These are phyloP conservation scores for Crypturellus tataupa DNA, from an alignment of 2,797 vertebrate species.

Conservation along the genomic window DNA sequence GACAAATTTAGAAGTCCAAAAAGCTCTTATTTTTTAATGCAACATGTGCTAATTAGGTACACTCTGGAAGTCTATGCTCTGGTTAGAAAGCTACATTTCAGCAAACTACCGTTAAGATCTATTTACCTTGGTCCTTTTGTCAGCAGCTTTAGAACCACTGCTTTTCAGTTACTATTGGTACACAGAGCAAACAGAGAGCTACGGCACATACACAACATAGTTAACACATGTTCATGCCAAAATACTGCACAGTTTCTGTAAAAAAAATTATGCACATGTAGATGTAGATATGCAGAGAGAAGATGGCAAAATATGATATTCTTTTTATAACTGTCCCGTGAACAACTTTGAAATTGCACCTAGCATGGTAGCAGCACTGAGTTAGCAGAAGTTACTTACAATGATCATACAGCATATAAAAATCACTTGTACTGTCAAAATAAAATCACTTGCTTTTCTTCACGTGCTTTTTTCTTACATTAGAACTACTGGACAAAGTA, in stretches of 20 bases:
- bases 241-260: not conserved
- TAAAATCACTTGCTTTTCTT: not conserved
- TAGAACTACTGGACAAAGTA: not conserved
- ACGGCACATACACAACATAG: not conserved
- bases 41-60: not conserved
- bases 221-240: not conserved
- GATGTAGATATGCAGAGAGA: not conserved
- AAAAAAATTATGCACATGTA: not conserved
- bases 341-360: not conserved
- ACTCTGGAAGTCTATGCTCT: not conserved
- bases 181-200: not conserved
- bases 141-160: not conserved
- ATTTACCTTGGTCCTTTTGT: not conserved
- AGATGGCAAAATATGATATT: not conserved
- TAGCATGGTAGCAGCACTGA: not conserved
- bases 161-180: conserved; percentile 2
- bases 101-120: not conserved
- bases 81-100: not conserved
- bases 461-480: not conserved
- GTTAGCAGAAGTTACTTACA: not conserved
- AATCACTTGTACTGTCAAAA: not conserved
- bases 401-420: not conserved
- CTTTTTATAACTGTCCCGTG: not conserved
- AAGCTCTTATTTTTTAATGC: not conserved
- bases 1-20: not conserved